Conservation (phyloP, 2,888 invertebrate species). For the Lycaena phlaeas region DNA sequence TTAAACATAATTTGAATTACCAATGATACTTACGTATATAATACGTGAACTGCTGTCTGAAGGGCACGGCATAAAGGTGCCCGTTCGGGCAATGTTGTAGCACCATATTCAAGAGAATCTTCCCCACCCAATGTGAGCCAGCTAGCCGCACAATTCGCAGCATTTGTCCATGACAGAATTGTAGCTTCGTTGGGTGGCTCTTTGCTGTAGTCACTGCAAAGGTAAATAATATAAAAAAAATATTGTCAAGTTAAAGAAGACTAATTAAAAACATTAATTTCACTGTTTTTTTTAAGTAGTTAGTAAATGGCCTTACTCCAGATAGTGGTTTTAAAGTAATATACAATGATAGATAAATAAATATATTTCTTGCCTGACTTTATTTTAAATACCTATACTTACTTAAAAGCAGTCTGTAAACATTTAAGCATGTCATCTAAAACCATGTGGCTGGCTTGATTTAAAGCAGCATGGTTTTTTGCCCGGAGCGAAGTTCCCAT, state of each 20-base stretch:
- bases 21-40: conserved; percentile 43
- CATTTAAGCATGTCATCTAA: conserved; percentile 56
- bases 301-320: too few species aligned
- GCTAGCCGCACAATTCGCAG: conserved; percentile 48
- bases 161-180: conserved; percentile 44
- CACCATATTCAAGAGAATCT: conserved; percentile 34
- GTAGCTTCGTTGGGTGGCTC: conserved; percentile 41
- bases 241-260: too few species aligned
- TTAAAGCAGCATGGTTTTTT: conserved; percentile 46
- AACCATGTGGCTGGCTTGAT: conserved; percentile 54
- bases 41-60: conserved; percentile 41
- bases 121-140: conserved; percentile 55
- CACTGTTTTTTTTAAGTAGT: too few species aligned
- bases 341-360: too few species aligned
- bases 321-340: not conserved
- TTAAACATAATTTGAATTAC: not conserved
- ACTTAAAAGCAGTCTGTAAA: conserved; percentile 53
- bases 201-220: conserved; percentile 37
- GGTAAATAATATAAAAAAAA: too few species aligned
- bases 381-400: conserved; percentile 20
- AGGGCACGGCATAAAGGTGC: conserved; percentile 53
- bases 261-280: too few species aligned
- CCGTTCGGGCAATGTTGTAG: conserved; percentile 42
- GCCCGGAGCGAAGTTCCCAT: conserved; percentile 52
- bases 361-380: too few species aligned